Conservation (phyloP, 2,113 vertebrate genomes). For the Cavia aperea region DNA sequence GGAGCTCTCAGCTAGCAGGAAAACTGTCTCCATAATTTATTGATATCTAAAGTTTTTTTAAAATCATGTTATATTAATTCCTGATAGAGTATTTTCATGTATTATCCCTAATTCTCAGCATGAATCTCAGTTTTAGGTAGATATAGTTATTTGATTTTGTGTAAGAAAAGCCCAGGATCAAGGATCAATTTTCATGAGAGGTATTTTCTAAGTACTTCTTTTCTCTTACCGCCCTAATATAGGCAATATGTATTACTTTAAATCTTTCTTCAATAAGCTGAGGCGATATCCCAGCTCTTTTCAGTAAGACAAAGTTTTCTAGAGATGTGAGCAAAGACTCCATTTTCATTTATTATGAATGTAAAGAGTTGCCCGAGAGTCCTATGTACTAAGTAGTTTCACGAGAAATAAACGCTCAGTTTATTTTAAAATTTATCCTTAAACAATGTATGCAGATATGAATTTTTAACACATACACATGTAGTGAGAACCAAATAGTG, state of each 20-base stretch:
- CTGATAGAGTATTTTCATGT: neutral
- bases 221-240: neutral
- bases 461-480: neutral
- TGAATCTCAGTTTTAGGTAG: neutral
- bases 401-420: neutral
- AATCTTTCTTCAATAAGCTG: slow-evolving; percentile 42
- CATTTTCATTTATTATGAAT: neutral
- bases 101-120: neutral
- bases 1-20: neutral
- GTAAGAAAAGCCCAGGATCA: neutral
- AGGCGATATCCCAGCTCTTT: neutral
- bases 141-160: neutral
- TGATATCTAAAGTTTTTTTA: neutral
- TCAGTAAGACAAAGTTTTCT: slow-evolving; percentile 3
- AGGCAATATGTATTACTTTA: slow-evolving; percentile 24
- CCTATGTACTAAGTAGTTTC: neutral
- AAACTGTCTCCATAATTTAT: neutral
- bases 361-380: neutral
- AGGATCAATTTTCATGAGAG: slow-evolving; percentile 36
- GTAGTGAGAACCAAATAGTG: neutral
- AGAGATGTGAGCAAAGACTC: neutral
- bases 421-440: slow-evolving; percentile 5
- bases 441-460: neutral
- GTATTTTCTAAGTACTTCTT: slow-evolving; percentile 46
- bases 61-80: neutral